Base-by-base conservation (phyloP, 2,797 vertebrate species). In the Crenuchus spilurus region DNA sequence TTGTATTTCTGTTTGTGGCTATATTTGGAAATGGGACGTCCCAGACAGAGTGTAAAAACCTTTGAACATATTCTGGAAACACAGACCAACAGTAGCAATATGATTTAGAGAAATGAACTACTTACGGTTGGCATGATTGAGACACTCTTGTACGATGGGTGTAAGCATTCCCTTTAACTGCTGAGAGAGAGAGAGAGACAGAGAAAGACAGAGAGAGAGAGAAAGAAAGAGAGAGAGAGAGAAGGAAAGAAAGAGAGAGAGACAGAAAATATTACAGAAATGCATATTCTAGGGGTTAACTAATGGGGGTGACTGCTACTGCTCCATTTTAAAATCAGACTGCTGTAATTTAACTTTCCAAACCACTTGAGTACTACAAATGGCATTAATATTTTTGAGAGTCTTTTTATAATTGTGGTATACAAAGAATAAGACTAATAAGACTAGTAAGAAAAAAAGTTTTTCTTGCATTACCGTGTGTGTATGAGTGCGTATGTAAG, bases 11-110 rank as follows among this genome's bases (percentile, higher is more conserved):
- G 30, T 44, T 41, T 5, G 3, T 6, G 28, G 5, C 62, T 71
- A 72, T 72, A 66, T 48, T 72, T 58, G 33, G 41, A 71, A 24
- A 13, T 9, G 26, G 31, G 75, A 57, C 62, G 57, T 35, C 68
- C 41, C 41, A 4, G 41, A 65, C 60, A 55, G 58, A 28, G 68
- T 58, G 39, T 58, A 42, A 52, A 62, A 70, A 49, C 13, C 16
- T 20, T 44, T 42, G 16, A 55, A 69, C 20, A 67, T 55, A 44
- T 31, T 55, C 49, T 44, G 28, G 22, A 72, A 2, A 64, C 61
- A 57, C 20, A 37, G 1, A 41, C 55, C 18, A 30, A 39, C 44
- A 62, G 13, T n/a, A n/a, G 18, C 44, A 3, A 4, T 61, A 26
- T 13, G 7, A 55, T 63, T 48, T 39, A 65, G 51, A 64, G n/a